These are phyloP conservation scores for Scartelaos histophorus DNA, from an alignment of 2,113 vertebrate species.

Conservation along the genomic window DNA sequence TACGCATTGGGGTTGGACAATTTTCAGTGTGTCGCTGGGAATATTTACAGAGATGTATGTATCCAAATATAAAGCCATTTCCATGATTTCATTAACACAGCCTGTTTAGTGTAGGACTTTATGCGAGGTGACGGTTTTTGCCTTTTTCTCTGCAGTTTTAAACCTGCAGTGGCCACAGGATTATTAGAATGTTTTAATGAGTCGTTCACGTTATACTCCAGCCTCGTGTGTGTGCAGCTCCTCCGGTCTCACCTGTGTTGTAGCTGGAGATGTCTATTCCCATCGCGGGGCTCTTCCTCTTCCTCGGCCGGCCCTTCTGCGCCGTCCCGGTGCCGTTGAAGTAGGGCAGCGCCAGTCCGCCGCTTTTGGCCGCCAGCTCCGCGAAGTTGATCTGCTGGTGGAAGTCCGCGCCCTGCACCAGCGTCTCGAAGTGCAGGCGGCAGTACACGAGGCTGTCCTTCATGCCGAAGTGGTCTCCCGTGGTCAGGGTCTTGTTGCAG, in stretches of 20 bases:
- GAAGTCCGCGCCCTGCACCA: slow-evolving; percentile 94
- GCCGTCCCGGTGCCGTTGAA: slow-evolving; percentile 95
- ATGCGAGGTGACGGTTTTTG: too few relatives aligned
- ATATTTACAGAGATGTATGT: not conserved
- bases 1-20: not conserved
- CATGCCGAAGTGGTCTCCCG: slow-evolving; percentile 99
- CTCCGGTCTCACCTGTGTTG: slow-evolving; percentile 86
- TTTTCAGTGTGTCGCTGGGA: not conserved
- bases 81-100: not conserved
- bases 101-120: too few relatives aligned
- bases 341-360: slow-evolving; percentile 87
- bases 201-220: too few relatives aligned
- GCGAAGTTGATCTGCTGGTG: slow-evolving; percentile 93
- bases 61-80: not conserved
- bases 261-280: slow-evolving; percentile 95
- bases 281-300: slow-evolving; percentile 94
- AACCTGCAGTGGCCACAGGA: too few relatives aligned
- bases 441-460: slow-evolving; percentile 99
- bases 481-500: slow-evolving; percentile 98
- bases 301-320: slow-evolving; percentile 96
- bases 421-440: slow-evolving; percentile 97
- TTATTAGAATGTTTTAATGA: too few relatives aligned
- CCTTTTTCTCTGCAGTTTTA: too few relatives aligned
- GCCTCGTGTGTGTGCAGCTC: not conserved
- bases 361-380: slow-evolving; percentile 94